A percentile compares a stretch with the other conserved stretches of the same genome.
Evolutionary conservation across 2,113 vertebrate genomes (phyloP).

Genomic region (Psittacara wagleri): DNA sequence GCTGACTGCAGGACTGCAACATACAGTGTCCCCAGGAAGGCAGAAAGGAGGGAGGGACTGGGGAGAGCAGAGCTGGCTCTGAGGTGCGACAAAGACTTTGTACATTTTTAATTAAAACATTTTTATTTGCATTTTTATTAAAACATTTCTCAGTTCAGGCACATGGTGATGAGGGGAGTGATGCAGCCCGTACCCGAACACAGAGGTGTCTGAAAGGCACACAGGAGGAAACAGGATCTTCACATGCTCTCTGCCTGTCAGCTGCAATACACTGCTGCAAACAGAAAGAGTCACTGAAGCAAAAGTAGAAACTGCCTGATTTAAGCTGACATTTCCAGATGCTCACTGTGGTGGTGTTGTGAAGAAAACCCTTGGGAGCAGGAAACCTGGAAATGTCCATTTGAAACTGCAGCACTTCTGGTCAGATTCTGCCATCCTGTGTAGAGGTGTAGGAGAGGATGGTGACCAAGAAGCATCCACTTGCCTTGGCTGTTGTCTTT

Average conservation of each 20-base stretch:
- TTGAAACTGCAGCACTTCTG: background rate
- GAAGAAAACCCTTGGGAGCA: background rate
- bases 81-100: background rate
- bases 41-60: background rate
- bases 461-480: background rate
- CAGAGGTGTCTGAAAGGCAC: background rate
- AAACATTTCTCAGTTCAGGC: background rate
- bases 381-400: background rate
- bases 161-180: background rate
- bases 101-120: background rate
- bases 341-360: accelerated
- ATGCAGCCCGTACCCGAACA: accelerated
- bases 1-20: background rate
- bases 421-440: background rate
- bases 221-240: accelerated
- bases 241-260: background rate
- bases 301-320: background rate
- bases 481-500: background rate
- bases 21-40: background rate
- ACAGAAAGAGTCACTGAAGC: background rate
- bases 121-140: background rate
- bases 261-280: background rate
- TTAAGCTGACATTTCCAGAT: background rate
- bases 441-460: background rate
- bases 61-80: accelerated